These are phyloP conservation scores for Drosophila tristis DNA, from an alignment of 1,140 invertebrate genomes.

Conservation along the genomic window DNA sequence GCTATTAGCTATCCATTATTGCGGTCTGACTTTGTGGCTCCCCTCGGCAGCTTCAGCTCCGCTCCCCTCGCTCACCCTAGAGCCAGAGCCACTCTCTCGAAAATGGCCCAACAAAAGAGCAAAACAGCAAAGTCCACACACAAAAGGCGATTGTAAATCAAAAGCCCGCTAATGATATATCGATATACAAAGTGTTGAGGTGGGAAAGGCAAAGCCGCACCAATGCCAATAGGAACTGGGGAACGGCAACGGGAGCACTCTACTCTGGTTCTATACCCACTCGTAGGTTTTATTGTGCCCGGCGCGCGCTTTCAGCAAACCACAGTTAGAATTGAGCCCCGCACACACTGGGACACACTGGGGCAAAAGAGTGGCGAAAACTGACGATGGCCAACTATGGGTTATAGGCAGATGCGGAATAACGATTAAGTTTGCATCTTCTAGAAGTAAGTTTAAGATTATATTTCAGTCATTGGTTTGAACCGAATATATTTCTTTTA, in stretches of 20 bases:
- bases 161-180: conserved; percentile 79
- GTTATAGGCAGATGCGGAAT: background rate
- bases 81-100: conserved; percentile 32
- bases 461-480: too few species aligned
- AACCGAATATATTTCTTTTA: too few species aligned
- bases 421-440: too few species aligned
- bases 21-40: conserved; percentile 36
- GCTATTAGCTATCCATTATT: conserved; percentile 55
- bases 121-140: conserved; percentile 43
- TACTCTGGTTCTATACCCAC: conserved; percentile 1
- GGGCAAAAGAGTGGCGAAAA: conserved; percentile 30
- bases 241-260: conserved; percentile 47
- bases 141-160: conserved; percentile 78
- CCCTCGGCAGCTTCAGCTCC: too few species aligned
- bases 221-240: conserved; percentile 24
- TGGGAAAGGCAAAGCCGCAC: conserved; percentile 34
- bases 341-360: conserved; percentile 50
- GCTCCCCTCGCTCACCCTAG: background rate
- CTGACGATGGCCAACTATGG: background rate
- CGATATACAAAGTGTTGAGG: conserved; percentile 60
- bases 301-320: conserved; percentile 39
- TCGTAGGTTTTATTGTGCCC: conserved; percentile 44
- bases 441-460: too few species aligned
- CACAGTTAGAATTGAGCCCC: conserved; percentile 59
- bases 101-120: conserved; percentile 59